These are phyloP conservation scores for Solenopsis fugax DNA, from an alignment of 1,140 invertebrate genomes.

Conservation along the genomic window DNA sequence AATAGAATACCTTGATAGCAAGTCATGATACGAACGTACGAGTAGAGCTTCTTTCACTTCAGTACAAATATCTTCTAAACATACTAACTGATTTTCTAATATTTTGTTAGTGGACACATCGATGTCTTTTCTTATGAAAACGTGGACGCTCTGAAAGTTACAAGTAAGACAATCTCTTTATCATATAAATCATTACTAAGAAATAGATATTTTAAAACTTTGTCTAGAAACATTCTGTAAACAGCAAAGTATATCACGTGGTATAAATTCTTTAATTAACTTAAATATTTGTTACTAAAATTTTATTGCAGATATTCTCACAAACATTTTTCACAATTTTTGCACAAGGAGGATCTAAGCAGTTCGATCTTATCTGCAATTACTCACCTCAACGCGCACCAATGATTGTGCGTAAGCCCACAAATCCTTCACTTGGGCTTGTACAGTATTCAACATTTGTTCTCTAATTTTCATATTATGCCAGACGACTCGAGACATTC, in stretches of 20 bases:
- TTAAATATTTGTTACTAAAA: background rate
- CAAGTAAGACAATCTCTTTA: background rate
- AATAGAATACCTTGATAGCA: slow-evolving; percentile 86
- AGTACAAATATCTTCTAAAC: slow-evolving; percentile 86
- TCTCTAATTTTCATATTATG: slow-evolving; percentile 88
- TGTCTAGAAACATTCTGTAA: background rate
- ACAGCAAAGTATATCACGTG: background rate
- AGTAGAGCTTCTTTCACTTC: slow-evolving; percentile 82
- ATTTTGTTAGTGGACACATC: slow-evolving; percentile 75
- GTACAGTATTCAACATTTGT: slow-evolving; percentile 86
- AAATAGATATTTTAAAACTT: background rate
- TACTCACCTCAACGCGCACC: slow-evolving; percentile 88
- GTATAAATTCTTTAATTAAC: slow-evolving; percentile 4
- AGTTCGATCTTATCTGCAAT: slow-evolving; percentile 28
- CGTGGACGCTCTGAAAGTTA: slow-evolving; percentile 83
- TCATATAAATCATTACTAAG: background rate
- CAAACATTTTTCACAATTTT: slow-evolving; percentile 39
- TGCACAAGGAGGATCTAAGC: background rate
- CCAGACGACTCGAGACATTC: slow-evolving; percentile 87
- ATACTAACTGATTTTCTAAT: slow-evolving; percentile 84
- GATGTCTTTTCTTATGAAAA: slow-evolving; percentile 81
- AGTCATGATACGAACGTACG: slow-evolving; percentile 84
- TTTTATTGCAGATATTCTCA: background rate
- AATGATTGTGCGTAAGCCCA: slow-evolving; percentile 87
- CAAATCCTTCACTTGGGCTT: slow-evolving; percentile 87